Evolutionary conservation across 2,113 vertebrate genomes (phyloP).

Genomic region (Circaetus gallicus): DNA sequence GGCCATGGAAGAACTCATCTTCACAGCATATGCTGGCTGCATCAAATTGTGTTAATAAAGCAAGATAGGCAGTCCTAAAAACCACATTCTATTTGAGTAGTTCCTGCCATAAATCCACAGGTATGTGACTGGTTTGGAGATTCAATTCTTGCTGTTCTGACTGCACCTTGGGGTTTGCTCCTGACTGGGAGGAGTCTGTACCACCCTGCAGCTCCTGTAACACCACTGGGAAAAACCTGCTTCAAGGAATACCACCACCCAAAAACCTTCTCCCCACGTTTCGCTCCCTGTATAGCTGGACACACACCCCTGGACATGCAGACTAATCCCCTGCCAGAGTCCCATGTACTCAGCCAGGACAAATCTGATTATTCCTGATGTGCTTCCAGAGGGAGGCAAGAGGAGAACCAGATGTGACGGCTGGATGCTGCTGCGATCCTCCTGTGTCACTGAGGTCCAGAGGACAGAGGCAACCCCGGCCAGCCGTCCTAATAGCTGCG

Average conservation of each 20-base stretch:
- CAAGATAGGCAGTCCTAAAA: neutral
- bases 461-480: neutral
- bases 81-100: neutral
- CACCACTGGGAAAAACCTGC: neutral
- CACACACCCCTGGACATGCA: neutral
- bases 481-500: rapidly evolving
- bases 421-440: neutral
- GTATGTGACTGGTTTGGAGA: neutral
- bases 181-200: neutral
- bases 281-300: neutral
- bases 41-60: no score
- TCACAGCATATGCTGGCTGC: neutral
- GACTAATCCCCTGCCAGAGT: neutral
- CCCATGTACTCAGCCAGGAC: neutral
- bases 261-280: neutral
- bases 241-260: neutral
- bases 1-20: neutral
- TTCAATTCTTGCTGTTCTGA: neutral
- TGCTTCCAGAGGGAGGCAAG: neutral
- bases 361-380: neutral
- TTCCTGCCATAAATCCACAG: neutral
- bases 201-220: neutral
- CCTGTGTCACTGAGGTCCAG: neutral
- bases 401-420: neutral
- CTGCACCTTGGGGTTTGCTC: neutral